Conservation (phyloP, 2,888 invertebrate species). For the Cephus nigrinus region DNA sequence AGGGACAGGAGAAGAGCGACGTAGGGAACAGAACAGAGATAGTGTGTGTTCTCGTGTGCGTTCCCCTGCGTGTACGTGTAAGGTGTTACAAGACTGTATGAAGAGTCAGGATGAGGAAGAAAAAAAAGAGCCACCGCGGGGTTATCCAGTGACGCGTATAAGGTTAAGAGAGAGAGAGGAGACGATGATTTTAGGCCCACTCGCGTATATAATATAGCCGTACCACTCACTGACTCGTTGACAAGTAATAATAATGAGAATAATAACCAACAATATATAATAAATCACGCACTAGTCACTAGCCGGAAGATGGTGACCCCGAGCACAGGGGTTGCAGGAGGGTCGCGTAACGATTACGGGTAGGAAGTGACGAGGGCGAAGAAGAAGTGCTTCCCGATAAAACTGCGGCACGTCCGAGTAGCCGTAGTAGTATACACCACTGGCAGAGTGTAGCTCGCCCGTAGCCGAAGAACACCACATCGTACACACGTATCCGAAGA, state of each 20-base stretch:
- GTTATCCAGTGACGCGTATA: not conserved
- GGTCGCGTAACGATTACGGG: slow-evolving; percentile 35
- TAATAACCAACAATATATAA: slow-evolving; percentile 35
- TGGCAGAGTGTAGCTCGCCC: slow-evolving; percentile 36
- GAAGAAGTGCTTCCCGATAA: slow-evolving; percentile 44
- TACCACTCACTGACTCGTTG: not conserved
- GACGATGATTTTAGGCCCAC: not conserved
- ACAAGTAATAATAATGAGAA: slow-evolving; percentile 6
- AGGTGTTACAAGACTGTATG: not conserved
- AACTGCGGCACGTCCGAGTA: slow-evolving; percentile 38
- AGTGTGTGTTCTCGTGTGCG: not conserved
- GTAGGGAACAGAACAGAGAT: not conserved
- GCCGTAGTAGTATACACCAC: slow-evolving; percentile 36
- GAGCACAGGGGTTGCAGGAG: slow-evolving; percentile 42
- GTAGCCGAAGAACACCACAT: slow-evolving; percentile 54
- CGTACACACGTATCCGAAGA: slow-evolving; percentile 47
- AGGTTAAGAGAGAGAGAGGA: not conserved
- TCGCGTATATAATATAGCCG: not conserved
- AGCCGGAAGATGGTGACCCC: slow-evolving; percentile 44
- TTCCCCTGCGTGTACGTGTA: not conserved
- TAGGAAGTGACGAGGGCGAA: slow-evolving; percentile 24
- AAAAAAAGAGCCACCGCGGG: not conserved
- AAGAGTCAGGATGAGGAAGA: not conserved
- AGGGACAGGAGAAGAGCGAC: not conserved
- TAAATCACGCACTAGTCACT: slow-evolving; percentile 46